phyloP scores from a whole-genome alignment of 1,140 invertebrate genomes.

The Halesus radiatus region DNA sequence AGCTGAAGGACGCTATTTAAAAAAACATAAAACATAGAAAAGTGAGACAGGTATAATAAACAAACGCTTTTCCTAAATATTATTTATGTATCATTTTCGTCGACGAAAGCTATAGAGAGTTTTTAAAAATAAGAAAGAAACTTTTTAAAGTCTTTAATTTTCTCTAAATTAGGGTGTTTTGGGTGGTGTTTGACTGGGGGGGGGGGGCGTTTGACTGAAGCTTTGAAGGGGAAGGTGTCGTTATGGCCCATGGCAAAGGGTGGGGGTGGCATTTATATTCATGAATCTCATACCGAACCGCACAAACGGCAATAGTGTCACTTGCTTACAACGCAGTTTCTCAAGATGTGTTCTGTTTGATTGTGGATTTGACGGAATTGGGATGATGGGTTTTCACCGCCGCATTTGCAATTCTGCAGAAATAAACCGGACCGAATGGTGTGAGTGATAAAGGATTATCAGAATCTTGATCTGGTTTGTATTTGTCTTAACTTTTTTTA shows the following conservation, averaged over 20 bases:
- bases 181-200: not conserved
- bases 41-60: too few species aligned
- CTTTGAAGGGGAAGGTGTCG: not conserved
- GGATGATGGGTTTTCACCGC: slow-evolving; percentile 1
- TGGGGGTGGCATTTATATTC: slow-evolving; percentile 51
- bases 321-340: slow-evolving; percentile 25
- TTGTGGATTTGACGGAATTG: not conserved
- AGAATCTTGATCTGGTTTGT: too few species aligned
- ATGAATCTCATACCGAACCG: slow-evolving; percentile 49
- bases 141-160: slow-evolving; percentile 18
- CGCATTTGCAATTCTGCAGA: not conserved
- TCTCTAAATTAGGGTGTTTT: slow-evolving; percentile 12
- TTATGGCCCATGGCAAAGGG: slow-evolving; percentile 9
- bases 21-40: too few species aligned
- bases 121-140: not conserved
- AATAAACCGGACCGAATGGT: not conserved
- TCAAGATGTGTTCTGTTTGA: slow-evolving; percentile 12
- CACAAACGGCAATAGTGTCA: not conserved
- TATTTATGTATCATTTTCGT: too few species aligned
- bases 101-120: too few species aligned
- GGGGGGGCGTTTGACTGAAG: not conserved
- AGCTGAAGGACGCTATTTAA: too few species aligned
- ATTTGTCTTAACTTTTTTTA: too few species aligned
- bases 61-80: too few species aligned
- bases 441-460: too few species aligned